These are phyloP conservation scores for Bilobella aurantiaca DNA, from an alignment of 1,140 invertebrate genomes.

Conservation along the genomic window DNA sequence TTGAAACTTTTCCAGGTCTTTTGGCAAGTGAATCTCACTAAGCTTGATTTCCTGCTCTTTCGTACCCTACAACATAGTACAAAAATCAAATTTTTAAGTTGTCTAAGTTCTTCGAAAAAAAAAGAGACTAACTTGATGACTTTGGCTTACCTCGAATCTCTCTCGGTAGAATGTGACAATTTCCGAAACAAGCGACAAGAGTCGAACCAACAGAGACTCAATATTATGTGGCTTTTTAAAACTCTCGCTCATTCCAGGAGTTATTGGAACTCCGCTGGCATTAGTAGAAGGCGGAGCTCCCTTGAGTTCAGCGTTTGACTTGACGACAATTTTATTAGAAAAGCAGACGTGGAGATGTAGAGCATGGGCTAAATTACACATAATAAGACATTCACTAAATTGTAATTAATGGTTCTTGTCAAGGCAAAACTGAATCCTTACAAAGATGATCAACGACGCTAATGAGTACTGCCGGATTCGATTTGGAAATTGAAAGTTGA, in stretches of 20 bases:
- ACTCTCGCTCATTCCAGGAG: conserved; percentile 11
- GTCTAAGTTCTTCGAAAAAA: neutral
- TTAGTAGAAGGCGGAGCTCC: neutral
- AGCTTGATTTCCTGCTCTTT: neutral
- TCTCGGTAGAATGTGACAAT: neutral
- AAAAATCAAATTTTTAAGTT: neutral
- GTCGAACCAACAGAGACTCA: conserved; percentile 28
- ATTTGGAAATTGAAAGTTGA: conserved; percentile 18
- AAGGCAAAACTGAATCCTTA: conserved; percentile 7
- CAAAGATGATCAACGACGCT: conserved; percentile 30
- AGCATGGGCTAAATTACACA: conserved; percentile 20
- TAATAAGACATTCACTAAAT: neutral
- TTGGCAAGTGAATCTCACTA: neutral
- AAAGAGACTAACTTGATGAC: too few relatives aligned
- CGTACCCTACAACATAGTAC: conserved; percentile 1
- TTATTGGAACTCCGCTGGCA: neutral
- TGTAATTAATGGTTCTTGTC: neutral
- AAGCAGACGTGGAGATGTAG: conserved; percentile 31
- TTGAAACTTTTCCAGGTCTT: neutral
- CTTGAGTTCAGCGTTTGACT: conserved; percentile 20
- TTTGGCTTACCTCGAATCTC: too few relatives aligned
- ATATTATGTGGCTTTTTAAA: conserved; percentile 23
- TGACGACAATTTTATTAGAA: conserved; percentile 28
- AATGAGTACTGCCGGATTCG: neutral
- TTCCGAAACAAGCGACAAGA: conserved; percentile 14